Base-by-base conservation (phyloP, 2,797 vertebrate species). In the Halcyon chelicuti region DNA sequence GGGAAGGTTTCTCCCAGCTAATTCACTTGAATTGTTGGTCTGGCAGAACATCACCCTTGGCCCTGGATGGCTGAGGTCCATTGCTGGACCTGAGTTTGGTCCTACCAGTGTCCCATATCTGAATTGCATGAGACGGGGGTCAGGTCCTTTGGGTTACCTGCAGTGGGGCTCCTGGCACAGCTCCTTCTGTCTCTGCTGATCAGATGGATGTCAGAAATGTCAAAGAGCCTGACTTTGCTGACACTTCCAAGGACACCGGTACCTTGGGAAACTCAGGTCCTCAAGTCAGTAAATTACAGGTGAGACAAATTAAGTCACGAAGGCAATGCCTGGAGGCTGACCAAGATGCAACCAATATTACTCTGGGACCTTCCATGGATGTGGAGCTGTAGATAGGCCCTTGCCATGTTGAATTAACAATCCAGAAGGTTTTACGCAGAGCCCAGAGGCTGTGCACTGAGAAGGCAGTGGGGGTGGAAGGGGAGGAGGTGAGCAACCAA, bases 401-500 rank as follows among this genome's bases (percentile, higher is more conserved):
- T 88, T 35, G 35, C 51, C 6, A 11, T 0, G 5, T 14, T 77
- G 57, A 66, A 46, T 62, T 57, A 81, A 20, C 70, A 49, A 35
- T 51, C 10, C 23, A 58, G 29, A 2, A 46, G 29, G 35, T 46
- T 88, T 75, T 73, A n/a, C 61, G 66, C 54, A 52, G 73, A 91
- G 14, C 39, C n/a, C 62, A 88, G 82, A 60, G 67, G 58, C 52
- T 71, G 70, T 73, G 73, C 54, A 11, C 33, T 79, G 84, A 44
- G 20, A 23, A 74, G 39, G 39, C 21, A 44, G 26, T 37, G 58
- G 77, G 67, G 37, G 75, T 55, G 82, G 54, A 42, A 81, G 35
- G 18, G 52, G n/a, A 76, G 49, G 44, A 82, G 39, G 55, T 60
- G 79, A 80, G 54, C 54, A 83, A 86, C 35, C n/a, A 75, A 91